Evolutionary conservation across 2,888 invertebrate species (phyloP).

Genomic region (Trisateles emortualis): DNA sequence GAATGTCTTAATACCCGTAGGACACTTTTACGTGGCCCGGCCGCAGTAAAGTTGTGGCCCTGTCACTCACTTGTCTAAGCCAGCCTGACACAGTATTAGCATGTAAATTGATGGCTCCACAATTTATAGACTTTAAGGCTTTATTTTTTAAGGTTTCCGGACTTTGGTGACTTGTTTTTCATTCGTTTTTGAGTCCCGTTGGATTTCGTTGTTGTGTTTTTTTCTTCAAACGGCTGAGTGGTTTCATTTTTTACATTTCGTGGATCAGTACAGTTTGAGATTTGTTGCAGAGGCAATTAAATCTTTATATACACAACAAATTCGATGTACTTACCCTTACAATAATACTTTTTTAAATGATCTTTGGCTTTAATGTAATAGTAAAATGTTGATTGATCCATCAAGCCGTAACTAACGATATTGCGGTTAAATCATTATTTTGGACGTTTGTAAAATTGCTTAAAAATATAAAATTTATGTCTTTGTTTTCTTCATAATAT

Average conservation of each 20-base stretch:
- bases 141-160: slow-evolving; percentile 27
- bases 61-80: slow-evolving; percentile 77
- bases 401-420: no score
- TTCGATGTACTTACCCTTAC: no score
- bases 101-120: slow-evolving; percentile 77
- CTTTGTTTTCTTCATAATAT: no score
- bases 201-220: not conserved
- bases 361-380: no score
- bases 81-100: slow-evolving; percentile 68
- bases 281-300: not conserved
- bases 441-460: no score
- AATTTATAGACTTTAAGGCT: slow-evolving; percentile 55
- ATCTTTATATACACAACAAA: no score
- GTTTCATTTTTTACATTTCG: not conserved
- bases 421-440: no score
- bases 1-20: slow-evolving; percentile 72
- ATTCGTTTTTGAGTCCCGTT: not conserved
- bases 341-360: no score
- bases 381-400: no score
- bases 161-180: not conserved
- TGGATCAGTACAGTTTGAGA: not conserved
- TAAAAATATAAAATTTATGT: no score
- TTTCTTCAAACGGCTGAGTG: not conserved
- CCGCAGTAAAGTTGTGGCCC: slow-evolving; percentile 64
- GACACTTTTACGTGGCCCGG: slow-evolving; percentile 64